Conservation (phyloP, 92 coral and sea anemone species). For the Phymanthus crucifer region DNA sequence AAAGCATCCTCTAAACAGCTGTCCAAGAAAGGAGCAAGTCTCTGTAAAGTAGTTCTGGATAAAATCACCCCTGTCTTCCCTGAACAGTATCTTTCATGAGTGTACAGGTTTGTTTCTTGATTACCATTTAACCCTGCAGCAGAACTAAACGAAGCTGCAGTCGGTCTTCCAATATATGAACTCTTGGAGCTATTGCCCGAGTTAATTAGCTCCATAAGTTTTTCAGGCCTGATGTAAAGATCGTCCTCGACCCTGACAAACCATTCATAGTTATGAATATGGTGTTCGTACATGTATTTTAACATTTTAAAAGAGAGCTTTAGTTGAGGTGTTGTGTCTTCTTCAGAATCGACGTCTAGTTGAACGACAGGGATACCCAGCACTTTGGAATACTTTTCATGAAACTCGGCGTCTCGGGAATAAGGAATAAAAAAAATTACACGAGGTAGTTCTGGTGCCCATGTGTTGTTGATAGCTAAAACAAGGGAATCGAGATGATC, state of each 20-base stretch:
- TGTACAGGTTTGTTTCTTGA: constrained; percentile 53
- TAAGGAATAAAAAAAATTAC: constrained; percentile 87
- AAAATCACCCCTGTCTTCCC: constrained; percentile 80
- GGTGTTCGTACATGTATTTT: constrained; percentile 88
- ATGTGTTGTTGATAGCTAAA: constrained; percentile 91
- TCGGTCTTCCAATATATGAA: constrained; percentile 84
- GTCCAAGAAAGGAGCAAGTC: constrained; percentile 74
- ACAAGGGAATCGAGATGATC: constrained; percentile 81
- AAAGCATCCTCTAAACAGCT: constrained; percentile 75
- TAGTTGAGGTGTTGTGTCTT: constrained; percentile 75
- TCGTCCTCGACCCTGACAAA: constrained; percentile 89
- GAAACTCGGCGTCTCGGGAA: constrained; percentile 91
- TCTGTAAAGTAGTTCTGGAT: constrained; percentile 69
- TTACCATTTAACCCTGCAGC: constrained; percentile 35
- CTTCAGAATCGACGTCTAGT: constrained; percentile 77
- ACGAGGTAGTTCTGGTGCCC: constrained; percentile 82
- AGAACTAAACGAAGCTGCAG: constrained; percentile 48
- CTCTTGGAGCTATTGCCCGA: constrained; percentile 82
- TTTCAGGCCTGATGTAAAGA: constrained; percentile 76
- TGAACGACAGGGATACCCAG: constrained; percentile 90
- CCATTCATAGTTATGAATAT: constrained; percentile 87
- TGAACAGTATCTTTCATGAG: constrained; percentile 80
- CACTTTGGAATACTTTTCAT: constrained; percentile 88
- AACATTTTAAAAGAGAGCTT: constrained; percentile 88
- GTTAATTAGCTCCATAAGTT: constrained; percentile 72